Evolutionary conservation across 2,888 invertebrate genomes (phyloP).

Genomic region (Drosophila bunnanda): DNA sequence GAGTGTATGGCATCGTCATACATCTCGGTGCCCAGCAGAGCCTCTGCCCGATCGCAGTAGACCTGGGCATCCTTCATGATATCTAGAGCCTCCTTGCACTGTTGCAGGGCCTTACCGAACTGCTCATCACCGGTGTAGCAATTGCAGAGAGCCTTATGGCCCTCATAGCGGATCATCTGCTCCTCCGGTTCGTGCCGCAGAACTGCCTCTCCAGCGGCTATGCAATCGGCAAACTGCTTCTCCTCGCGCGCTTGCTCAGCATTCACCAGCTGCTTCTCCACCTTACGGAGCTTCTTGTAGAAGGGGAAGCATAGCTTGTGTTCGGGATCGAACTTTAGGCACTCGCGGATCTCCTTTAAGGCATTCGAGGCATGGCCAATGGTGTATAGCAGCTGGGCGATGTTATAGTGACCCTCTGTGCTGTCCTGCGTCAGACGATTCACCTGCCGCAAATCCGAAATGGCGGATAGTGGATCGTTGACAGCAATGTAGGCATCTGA

Average conservation of each 20-base stretch:
- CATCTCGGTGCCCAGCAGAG: conserved; percentile 94
- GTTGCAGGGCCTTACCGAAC: conserved; percentile 89
- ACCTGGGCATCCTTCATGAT: conserved; percentile 90
- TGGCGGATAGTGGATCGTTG: conserved; percentile 93
- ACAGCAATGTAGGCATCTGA: conserved; percentile 92
- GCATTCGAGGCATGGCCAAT: conserved; percentile 96
- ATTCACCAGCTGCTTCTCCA: conserved; percentile 91
- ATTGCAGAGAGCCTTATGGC: conserved; percentile 91
- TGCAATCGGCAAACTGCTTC: conserved; percentile 89
- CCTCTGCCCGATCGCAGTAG: conserved; percentile 96
- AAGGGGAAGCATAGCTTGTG: conserved; percentile 98
- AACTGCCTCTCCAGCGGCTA: conserved; percentile 88
- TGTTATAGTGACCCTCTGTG: conserved; percentile 89
- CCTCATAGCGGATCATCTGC: conserved; percentile 90
- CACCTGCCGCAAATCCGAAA: conserved; percentile 94
- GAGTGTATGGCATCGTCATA: conserved; percentile 96
- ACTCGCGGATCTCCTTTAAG: conserved; percentile 97
- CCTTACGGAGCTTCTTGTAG: conserved; percentile 97
- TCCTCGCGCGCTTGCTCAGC: conserved; percentile 88
- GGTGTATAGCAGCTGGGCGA: conserved; percentile 94
- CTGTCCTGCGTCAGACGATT: conserved; percentile 97
- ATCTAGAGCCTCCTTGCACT: conserved; percentile 92
- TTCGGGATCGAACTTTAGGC: conserved; percentile 98
- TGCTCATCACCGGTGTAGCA: conserved; percentile 90
- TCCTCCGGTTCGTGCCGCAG: conserved; percentile 90